Evolutionary conservation across 2,113 vertebrate species (phyloP), one percentile per base, ranked within the genome.

Genomic region (Barbus barbus): DNA sequence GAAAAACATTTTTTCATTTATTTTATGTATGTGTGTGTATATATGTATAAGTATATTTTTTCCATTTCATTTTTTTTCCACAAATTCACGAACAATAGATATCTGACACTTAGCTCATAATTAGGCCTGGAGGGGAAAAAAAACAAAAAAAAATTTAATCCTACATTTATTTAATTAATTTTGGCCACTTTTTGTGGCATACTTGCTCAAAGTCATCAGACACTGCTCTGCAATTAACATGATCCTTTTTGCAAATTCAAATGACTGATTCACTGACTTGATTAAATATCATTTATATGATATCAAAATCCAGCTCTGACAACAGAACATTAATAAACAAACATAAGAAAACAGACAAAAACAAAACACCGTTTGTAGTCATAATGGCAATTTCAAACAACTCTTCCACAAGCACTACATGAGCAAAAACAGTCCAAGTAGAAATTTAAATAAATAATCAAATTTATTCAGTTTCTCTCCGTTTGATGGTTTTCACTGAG

Each of bases 401-500:
- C 28, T 33, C 51, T 60, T 78, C 12, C 36, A 36, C 22, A 41
- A 41, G 12, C 22, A 36, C 12, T 36, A n/a, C 31, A 36, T 24
- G 18, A 58, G 51, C 18, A 61, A 78, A 38, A 41, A 26, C 75
- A 58, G 6, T 60, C 22, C 9, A 44, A 44, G 8, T 36, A 69
- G 44, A 65, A 69, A 81, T 51, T 36, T 24, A 36, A 69, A 69
- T 81, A 67, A 79, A 79, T 79, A 79, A 79, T 78, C 31, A 56
- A 61, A 78, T 18, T 16, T 41, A 78, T 60, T 78, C 12, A 41
- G 7, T 41, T 14, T 26, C 33, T n/a, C 28, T 56, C 74, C 9
- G 1, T 76, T 76, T 6, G 46, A 9, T 28, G 44, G 73, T n/a
- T n/a, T n/a, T n/a, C n/a, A n/a, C n/a, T n/a, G n/a, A 51, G 28